Conservation (phyloP, 2,113 vertebrate species). For the Psilopogon haemacephalus region DNA sequence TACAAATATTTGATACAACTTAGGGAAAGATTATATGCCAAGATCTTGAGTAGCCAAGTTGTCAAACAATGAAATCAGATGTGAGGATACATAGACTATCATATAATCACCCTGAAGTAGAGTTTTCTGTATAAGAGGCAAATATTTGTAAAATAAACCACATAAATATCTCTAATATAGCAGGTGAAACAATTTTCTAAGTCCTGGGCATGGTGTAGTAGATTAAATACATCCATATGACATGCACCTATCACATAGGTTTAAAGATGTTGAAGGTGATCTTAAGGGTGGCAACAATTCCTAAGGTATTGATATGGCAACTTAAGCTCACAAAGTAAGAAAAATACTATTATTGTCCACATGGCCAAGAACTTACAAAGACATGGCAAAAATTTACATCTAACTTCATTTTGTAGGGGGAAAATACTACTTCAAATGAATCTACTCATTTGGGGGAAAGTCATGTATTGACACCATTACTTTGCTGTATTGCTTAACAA, state of each 20-base stretch:
- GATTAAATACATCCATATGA: accelerated
- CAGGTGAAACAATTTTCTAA: background rate
- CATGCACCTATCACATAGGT: background rate
- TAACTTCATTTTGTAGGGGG: background rate
- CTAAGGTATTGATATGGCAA: background rate
- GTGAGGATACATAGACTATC: background rate
- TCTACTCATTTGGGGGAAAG: background rate
- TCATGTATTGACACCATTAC: background rate
- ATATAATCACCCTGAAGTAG: background rate
- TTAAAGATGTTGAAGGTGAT: background rate
- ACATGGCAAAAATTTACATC: background rate
- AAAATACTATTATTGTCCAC: background rate
- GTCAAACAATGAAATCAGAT: background rate
- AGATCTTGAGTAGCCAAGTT: background rate
- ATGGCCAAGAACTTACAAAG: background rate
- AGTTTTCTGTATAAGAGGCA: background rate
- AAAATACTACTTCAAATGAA: background rate
- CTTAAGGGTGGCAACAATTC: background rate
- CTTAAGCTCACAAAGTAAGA: background rate
- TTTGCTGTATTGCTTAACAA: background rate
- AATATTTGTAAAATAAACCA: background rate
- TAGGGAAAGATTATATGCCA: background rate
- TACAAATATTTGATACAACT: background rate
- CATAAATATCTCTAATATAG: background rate
- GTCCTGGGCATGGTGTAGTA: background rate